phyloP scores from a whole-genome alignment of 2,888 invertebrate species.

The Xestobium rufovillosum region DNA sequence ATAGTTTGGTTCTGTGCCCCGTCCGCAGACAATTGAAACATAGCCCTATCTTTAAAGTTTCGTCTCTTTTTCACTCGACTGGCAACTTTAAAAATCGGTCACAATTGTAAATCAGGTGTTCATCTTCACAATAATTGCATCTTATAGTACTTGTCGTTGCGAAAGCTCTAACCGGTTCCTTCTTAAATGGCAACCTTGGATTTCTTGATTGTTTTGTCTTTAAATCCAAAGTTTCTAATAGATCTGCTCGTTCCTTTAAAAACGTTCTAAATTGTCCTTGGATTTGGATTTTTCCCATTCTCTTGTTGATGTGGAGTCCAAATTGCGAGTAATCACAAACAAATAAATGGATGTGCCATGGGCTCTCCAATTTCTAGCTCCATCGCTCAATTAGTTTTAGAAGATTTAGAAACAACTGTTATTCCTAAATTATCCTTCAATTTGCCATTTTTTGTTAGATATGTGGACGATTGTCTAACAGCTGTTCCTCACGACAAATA shows the following conservation, averaged over 20 bases:
- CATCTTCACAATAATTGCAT: too few relatives aligned
- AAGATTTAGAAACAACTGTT: too few relatives aligned
- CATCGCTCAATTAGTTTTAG: too few relatives aligned
- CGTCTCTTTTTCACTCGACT: background rate
- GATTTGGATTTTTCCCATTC: constrained; percentile 19
- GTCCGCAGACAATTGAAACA: background rate
- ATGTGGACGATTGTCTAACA: too few relatives aligned
- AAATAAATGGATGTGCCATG: too few relatives aligned
- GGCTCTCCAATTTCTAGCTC: too few relatives aligned
- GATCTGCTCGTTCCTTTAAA: background rate
- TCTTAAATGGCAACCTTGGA: too few relatives aligned
- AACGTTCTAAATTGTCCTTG: background rate
- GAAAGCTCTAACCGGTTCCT: too few relatives aligned
- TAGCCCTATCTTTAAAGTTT: background rate
- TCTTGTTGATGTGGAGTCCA: constrained; percentile 20
- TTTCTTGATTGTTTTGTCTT: background rate
- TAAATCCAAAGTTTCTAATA: background rate
- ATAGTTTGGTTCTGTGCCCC: background rate
- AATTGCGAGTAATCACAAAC: constrained; percentile 11
- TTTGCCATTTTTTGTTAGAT: too few relatives aligned
- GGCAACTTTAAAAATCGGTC: constrained; percentile 2
- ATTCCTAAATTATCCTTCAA: too few relatives aligned
- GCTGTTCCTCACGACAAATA: too few relatives aligned
- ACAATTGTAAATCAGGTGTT: constrained; percentile 2
- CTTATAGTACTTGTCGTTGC: too few relatives aligned